Conservation (phyloP, 1,140 invertebrate genomes). For the Pteromalus puparum region DNA sequence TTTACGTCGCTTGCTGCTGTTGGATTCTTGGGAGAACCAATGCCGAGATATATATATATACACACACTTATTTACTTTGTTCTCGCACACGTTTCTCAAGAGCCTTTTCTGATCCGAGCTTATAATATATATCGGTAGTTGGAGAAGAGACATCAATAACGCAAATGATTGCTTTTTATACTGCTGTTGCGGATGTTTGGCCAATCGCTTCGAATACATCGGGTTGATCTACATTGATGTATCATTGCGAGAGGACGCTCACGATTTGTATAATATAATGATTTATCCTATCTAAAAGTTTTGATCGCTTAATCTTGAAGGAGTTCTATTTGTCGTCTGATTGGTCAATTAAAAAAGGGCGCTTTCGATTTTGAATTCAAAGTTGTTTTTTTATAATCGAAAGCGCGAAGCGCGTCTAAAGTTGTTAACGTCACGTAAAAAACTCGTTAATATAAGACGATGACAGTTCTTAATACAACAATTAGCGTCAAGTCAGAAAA, state of each 20-base stretch:
- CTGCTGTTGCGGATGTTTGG: background rate
- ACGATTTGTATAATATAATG: no score
- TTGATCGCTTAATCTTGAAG: no score
- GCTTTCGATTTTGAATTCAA: no score
- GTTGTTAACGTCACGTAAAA: no score
- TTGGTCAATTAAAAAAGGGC: no score
- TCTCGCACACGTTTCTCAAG: background rate
- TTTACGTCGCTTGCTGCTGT: slow-evolving; percentile 40
- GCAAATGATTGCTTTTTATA: slow-evolving; percentile 8
- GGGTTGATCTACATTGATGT: background rate
- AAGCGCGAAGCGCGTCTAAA: no score
- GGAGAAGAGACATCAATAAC: background rate
- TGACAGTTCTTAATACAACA: background rate
- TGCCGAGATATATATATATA: background rate
- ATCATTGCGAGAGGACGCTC: background rate
- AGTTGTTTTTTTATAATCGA: no score
- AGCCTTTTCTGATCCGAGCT: background rate
- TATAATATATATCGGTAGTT: background rate
- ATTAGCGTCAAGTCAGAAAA: slow-evolving; percentile 20
- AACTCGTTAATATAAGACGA: background rate
- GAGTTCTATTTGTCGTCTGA: no score
- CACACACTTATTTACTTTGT: background rate
- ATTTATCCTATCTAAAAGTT: no score
- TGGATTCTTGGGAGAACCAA: background rate
- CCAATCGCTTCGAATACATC: background rate